Evolutionary conservation across 2,113 vertebrate species (phyloP).

Genomic region (Oreochromis spilurus): DNA sequence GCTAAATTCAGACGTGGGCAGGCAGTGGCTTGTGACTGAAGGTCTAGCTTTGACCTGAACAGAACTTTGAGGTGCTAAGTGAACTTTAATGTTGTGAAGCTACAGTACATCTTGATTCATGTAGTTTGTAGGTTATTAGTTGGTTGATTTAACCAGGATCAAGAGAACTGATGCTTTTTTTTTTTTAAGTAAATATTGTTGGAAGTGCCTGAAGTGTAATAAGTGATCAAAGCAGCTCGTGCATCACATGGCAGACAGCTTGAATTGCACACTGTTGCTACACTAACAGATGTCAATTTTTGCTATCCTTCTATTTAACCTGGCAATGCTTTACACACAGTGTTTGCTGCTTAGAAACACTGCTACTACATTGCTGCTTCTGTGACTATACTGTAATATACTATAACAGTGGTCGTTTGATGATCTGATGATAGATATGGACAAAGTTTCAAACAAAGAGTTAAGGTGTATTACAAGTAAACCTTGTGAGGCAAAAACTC

Average conservation of each 20-base stretch:
- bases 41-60: neutral
- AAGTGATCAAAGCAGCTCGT: neutral
- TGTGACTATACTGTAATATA: neutral
- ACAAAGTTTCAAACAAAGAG: neutral
- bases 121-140: neutral
- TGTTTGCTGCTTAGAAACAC: neutral
- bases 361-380: neutral
- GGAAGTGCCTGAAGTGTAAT: neutral
- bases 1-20: constrained; percentile 41
- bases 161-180: neutral
- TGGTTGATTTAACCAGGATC: neutral
- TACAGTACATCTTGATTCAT: neutral
- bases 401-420: neutral
- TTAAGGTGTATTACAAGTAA: neutral
- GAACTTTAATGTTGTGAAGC: neutral
- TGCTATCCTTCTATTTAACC: neutral
- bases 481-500: neutral
- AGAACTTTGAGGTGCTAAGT: neutral
- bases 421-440: neutral
- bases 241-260: neutral
- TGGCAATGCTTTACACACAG: neutral
- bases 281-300: neutral
- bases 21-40: neutral
- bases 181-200: neutral
- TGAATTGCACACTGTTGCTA: neutral